Conservation (phyloP, 2,888 invertebrate species). For the Gisinianus flammeolus region DNA sequence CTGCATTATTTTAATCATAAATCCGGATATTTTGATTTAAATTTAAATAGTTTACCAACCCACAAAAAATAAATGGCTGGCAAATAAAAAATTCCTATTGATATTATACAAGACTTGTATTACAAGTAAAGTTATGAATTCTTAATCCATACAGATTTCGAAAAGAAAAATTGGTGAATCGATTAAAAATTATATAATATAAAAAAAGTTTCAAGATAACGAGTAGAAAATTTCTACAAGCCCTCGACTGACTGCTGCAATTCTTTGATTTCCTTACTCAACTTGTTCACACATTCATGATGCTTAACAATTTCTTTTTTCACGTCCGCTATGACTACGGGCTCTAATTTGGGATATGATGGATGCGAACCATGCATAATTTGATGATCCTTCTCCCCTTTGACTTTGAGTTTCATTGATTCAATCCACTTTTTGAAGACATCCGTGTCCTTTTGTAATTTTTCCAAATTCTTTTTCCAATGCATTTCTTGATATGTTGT, state of each 20-base stretch:
- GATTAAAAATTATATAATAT: too few relatives aligned
- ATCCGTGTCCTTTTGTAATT: slow-evolving; percentile 40
- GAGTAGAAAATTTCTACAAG: neutral
- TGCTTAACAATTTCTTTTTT: slow-evolving; percentile 19
- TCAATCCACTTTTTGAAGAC: slow-evolving; percentile 23
- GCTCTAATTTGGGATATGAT: neutral
- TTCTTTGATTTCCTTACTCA: slow-evolving; percentile 22
- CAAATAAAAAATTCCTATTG: too few relatives aligned
- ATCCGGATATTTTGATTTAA: too few relatives aligned
- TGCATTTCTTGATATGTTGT: slow-evolving; percentile 51
- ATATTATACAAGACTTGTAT: too few relatives aligned
- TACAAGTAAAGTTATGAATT: too few relatives aligned
- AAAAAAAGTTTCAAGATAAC: too few relatives aligned
- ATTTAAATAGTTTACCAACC: too few relatives aligned
- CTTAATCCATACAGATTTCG: too few relatives aligned
- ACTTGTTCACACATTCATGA: neutral
- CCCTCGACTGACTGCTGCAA: slow-evolving; percentile 2
- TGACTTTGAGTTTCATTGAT: neutral
- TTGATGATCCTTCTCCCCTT: neutral
- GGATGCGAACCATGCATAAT: neutral
- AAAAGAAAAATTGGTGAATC: too few relatives aligned
- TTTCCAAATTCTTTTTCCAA: slow-evolving; percentile 43
- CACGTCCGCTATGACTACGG: neutral
- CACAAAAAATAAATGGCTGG: too few relatives aligned
- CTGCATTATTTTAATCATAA: too few relatives aligned